Evolutionary conservation across 2,113 vertebrate species (phyloP).

Genomic region (Apaloderma vittatum): DNA sequence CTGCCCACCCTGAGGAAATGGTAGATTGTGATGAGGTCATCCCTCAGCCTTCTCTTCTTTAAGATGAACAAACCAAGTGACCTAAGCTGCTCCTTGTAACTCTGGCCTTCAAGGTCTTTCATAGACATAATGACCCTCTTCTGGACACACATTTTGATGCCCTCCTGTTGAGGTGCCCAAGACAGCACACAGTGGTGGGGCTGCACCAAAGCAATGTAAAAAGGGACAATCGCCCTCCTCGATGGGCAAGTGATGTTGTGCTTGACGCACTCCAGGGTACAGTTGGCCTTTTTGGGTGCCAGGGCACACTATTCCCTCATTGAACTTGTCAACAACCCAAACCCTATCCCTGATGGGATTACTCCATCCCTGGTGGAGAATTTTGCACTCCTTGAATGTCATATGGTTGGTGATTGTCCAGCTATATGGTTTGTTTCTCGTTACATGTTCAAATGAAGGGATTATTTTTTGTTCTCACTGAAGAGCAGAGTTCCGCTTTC

Average conservation of each 20-base stretch:
- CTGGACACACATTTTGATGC: background rate
- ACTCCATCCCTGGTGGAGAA: background rate
- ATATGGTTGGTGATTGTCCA: background rate
- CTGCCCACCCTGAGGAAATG: background rate
- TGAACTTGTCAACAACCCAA: background rate
- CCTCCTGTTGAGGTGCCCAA: background rate
- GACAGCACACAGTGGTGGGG: background rate
- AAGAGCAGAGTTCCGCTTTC: background rate
- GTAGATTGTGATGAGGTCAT: background rate
- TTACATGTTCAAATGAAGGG: background rate
- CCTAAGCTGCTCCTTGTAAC: background rate
- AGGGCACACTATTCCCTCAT: background rate
- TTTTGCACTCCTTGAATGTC: background rate
- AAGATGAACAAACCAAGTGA: background rate
- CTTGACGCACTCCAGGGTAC: fast-evolving
- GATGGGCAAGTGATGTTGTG: fast-evolving
- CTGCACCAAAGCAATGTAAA: background rate
- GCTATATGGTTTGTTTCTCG: background rate
- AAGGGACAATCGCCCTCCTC: background rate
- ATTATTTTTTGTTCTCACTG: background rate
- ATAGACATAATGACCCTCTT: background rate
- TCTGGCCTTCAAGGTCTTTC: background rate
- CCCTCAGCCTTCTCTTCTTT: background rate
- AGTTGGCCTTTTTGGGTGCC: fast-evolving
- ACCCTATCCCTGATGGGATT: background rate